These are phyloP conservation scores for Panulirus ornatus DNA, from an alignment of 1,140 invertebrate genomes.

Conservation along the genomic window DNA sequence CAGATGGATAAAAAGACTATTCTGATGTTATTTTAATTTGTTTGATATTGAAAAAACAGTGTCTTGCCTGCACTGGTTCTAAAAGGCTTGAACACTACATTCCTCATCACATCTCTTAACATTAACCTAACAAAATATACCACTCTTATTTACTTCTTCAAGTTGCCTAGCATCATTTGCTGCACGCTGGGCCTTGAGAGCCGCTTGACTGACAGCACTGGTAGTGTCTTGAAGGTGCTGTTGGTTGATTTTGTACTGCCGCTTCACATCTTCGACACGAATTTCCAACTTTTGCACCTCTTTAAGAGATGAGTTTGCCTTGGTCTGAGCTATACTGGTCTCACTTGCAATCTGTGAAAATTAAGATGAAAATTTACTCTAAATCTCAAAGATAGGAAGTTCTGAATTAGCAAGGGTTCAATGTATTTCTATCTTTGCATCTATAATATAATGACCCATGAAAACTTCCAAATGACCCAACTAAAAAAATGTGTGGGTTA, in stretches of 20 bases:
- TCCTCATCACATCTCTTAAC: too few relatives aligned
- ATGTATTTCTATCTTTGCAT: neutral
- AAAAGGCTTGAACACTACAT: too few relatives aligned
- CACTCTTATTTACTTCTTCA: conserved; percentile 65
- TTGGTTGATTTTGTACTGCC: conserved; percentile 87
- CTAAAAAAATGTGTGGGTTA: conserved; percentile 17
- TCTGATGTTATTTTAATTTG: too few relatives aligned
- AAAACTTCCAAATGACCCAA: conserved; percentile 10
- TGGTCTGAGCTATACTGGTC: conserved; percentile 85
- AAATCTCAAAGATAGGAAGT: neutral
- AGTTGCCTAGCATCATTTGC: conserved; percentile 78
- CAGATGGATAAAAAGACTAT: too few relatives aligned
- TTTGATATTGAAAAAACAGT: too few relatives aligned
- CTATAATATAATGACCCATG: neutral
- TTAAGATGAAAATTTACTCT: neutral
- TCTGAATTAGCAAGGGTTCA: neutral
- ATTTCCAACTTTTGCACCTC: conserved; percentile 84
- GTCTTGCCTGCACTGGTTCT: too few relatives aligned
- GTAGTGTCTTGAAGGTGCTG: conserved; percentile 82
- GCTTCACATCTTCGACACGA: conserved; percentile 85
- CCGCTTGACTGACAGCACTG: conserved; percentile 81
- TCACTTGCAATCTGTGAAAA: conserved; percentile 83
- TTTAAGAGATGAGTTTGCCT: conserved; percentile 85
- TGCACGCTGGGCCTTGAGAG: conserved; percentile 81
- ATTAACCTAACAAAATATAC: too few relatives aligned